phyloP scores from a whole-genome alignment of 2,113 vertebrate genomes.

The Pterocles orientalis region DNA sequence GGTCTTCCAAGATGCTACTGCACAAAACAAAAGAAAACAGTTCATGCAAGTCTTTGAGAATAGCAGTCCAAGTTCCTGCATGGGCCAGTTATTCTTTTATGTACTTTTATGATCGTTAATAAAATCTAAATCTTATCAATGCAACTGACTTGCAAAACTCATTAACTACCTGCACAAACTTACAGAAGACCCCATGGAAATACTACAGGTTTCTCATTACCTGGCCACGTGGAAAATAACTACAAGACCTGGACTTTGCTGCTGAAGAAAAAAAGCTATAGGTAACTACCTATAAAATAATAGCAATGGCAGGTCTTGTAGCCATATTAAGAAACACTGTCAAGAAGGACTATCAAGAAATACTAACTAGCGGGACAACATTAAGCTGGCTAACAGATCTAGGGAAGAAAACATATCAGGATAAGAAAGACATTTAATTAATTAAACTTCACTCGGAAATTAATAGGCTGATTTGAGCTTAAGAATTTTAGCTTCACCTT shows the following conservation, averaged over 20 bases:
- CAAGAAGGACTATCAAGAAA: background rate
- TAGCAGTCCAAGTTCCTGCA: background rate
- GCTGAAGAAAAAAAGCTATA: background rate
- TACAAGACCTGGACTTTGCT: background rate
- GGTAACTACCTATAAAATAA: background rate
- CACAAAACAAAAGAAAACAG: background rate
- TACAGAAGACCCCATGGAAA: background rate
- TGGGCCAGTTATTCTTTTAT: background rate
- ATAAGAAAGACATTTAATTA: background rate
- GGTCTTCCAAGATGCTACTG: background rate
- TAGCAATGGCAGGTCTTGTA: background rate
- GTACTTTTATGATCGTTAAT: background rate
- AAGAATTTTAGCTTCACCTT: background rate
- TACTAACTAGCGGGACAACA: background rate
- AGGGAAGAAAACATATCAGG: background rate
- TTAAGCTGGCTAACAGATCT: background rate
- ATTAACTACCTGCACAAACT: background rate
- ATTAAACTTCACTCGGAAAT: background rate
- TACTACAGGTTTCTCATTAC: background rate
- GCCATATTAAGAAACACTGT: background rate
- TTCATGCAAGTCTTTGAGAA: background rate
- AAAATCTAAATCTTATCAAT: background rate
- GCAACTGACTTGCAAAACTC: background rate
- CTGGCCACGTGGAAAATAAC: background rate
- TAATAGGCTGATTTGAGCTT: background rate